phyloP scores from a whole-genome alignment of 2,113 vertebrate genomes.

The Narcine bancroftii region DNA sequence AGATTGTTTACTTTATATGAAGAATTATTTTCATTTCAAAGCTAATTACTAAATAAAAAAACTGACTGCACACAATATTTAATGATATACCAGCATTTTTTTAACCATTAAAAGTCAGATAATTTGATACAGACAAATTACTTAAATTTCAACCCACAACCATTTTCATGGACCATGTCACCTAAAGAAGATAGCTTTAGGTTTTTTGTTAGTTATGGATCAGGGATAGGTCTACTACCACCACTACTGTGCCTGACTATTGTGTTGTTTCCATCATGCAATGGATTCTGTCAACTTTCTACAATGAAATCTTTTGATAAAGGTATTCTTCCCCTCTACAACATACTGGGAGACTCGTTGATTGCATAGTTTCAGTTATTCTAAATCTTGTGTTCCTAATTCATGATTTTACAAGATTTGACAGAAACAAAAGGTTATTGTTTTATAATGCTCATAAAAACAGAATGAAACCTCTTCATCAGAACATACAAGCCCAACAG shows the following conservation, averaged over 20 bases:
- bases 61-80: background rate
- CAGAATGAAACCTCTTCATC: background rate
- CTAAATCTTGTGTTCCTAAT: background rate
- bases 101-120: background rate
- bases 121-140: background rate
- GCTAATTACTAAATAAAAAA: background rate
- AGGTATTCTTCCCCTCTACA: background rate
- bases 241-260: no score
- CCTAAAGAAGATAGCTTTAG: background rate
- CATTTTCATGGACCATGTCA: no score
- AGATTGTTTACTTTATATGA: no score
- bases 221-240: no score
- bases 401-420: background rate
- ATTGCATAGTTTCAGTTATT: background rate
- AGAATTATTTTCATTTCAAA: background rate
- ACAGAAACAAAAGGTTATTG: background rate
- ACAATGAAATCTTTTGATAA: background rate
- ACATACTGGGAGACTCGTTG: background rate
- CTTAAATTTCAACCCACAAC: no score
- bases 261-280: background rate
- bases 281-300: background rate
- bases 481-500: background rate
- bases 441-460: background rate
- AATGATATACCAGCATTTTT: background rate
- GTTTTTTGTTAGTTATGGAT: background rate